phyloP scores from a whole-genome alignment of 2,113 vertebrate genomes.

The Vidua macroura region DNA sequence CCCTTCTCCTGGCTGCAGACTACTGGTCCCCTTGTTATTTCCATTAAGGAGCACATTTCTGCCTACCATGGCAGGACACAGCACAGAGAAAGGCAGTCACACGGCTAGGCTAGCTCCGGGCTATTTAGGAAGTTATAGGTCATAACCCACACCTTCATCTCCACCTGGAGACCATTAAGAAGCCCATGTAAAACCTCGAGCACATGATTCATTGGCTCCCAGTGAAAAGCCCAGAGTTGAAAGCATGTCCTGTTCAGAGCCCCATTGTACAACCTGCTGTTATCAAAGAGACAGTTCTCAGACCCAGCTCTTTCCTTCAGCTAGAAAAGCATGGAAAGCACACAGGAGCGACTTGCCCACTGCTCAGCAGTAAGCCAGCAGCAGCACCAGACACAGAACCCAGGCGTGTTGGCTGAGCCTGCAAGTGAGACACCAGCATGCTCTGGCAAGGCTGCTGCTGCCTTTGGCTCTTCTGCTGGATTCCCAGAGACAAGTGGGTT shows the following conservation, averaged over 20 bases:
- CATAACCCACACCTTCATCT: slow-evolving; percentile 11
- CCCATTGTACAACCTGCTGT: background rate
- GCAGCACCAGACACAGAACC: background rate
- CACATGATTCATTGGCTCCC: background rate
- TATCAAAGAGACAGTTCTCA: background rate
- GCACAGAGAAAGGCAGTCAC: background rate
- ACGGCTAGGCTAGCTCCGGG: background rate
- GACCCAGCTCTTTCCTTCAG: background rate
- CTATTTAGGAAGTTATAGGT: background rate
- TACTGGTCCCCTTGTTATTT: background rate
- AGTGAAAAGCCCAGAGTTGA: background rate
- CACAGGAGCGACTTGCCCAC: background rate
- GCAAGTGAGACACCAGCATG: background rate
- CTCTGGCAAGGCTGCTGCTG: slow-evolving; percentile 28
- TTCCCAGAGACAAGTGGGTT: background rate
- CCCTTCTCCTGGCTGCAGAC: background rate
- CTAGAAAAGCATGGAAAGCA: background rate
- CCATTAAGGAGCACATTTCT: background rate
- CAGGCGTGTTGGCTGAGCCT: background rate
- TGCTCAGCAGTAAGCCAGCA: background rate
- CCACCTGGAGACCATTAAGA: slow-evolving; percentile 32
- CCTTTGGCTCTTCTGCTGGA: slow-evolving; percentile 21
- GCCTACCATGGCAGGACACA: background rate
- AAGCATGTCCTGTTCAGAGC: background rate
- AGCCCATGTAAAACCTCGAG: background rate